Evolutionary conservation across 2,797 vertebrate genomes (phyloP), one percentile per base, ranked within the genome.

Genomic region (Petrocephalus schoutedeni): DNA sequence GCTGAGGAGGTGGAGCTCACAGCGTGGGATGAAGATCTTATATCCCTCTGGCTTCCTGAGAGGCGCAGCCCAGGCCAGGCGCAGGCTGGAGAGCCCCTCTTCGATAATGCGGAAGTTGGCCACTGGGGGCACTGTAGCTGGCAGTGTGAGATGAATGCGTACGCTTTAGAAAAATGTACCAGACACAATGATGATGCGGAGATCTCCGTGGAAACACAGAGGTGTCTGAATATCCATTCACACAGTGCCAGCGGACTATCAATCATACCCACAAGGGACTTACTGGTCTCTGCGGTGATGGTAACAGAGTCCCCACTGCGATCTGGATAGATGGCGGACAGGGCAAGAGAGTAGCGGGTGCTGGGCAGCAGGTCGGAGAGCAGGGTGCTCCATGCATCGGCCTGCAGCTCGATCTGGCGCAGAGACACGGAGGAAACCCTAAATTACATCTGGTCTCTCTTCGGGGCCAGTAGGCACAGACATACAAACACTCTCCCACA

Each of bases 61-160:
- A 0, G 96, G 95, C 67, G 93, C 92, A 0, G 96, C 97, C 97
- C 97, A 98, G 88, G 96, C 96, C 77, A 98, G 87, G 1, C 96
- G 95, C 36, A 98, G 93, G 77, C 95, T 96, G 90, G 95, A 97
- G 80, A 96, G 93, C 32, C 97, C 96, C 90, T 97, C 96, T 89
- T 98, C 97, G 21, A 95, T 93, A 61, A 98, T 94, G 7, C 96
- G 96, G 92, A 98, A 97, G 93, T 98, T 96, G 51, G 95, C 95
- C 87, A 98, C 96, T 0, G 92, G 94, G n/a, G 97, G 96, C 41
- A 97, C 89, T 0, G 95, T 91, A 74, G 94, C 97, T 98, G 86
- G 87, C 0, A 0, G 41, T 5, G 67, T 8, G 51, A 88, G 67
- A 54, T 2, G 28, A 9, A 56, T 28, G 36, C 16, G 71, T 45